Conservation (phyloP, 2,113 vertebrate species). For the Heliornis fulica region DNA sequence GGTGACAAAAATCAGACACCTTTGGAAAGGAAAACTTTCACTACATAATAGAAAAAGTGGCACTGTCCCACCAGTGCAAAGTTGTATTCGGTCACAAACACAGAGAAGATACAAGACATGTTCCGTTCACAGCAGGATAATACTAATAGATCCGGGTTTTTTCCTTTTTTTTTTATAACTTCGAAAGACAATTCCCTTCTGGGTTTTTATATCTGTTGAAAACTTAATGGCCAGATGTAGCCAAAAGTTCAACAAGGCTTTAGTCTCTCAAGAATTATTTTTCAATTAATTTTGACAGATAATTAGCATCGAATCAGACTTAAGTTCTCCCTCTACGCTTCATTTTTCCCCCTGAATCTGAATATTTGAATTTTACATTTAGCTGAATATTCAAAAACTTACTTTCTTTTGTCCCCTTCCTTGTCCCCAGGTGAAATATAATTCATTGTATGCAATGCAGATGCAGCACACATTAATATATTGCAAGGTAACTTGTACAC, state of each 20-base stretch:
- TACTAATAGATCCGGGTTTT: fast-evolving
- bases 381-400: neutral
- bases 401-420: neutral
- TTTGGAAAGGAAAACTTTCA: neutral
- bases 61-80: neutral
- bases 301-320: neutral
- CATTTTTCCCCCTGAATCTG: neutral
- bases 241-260: neutral
- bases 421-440: neutral
- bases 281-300: neutral
- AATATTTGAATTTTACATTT: neutral
- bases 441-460: neutral
- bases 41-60: too few relatives aligned
- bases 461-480: neutral
- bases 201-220: neutral
- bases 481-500: neutral
- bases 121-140: neutral
- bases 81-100: neutral
- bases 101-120: neutral
- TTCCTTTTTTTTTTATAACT: neutral
- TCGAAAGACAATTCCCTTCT: neutral
- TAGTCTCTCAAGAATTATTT: neutral
- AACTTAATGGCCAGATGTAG: neutral
- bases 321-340: neutral
- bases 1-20: neutral